Percentiles rank a stretch among this genome's conserved stretches.
Conservation (phyloP, 2,113 vertebrate genomes). For the Mus musculus region GRCm39 chr2:41910501-41911000, state of each 20-base stretch:
- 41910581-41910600: not conserved
- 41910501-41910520: not conserved
- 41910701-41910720: not conserved
- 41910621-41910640: not conserved
- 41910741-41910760: not conserved
- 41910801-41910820: too few species aligned
- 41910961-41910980: too few species aligned
- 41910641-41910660: not conserved
- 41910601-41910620: not conserved
- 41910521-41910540: not conserved
- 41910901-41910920: too few species aligned
- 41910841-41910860: too few species aligned
- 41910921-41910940: too few species aligned
- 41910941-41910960: too few species aligned
- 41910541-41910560: not conserved
- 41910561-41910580: not conserved
- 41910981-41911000: too few species aligned
- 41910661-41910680: not conserved
- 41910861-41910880: too few species aligned
- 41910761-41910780: not conserved
- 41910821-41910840: too few species aligned
- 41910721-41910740: not conserved
- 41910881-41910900: too few species aligned
- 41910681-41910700: not conserved
- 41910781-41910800: too few species aligned